A percentile compares a stretch with the other conserved stretches of the same genome.
Evolutionary conservation across 2,888 invertebrate species (phyloP).

Genomic region (Choristoneura rosaceana): DNA sequence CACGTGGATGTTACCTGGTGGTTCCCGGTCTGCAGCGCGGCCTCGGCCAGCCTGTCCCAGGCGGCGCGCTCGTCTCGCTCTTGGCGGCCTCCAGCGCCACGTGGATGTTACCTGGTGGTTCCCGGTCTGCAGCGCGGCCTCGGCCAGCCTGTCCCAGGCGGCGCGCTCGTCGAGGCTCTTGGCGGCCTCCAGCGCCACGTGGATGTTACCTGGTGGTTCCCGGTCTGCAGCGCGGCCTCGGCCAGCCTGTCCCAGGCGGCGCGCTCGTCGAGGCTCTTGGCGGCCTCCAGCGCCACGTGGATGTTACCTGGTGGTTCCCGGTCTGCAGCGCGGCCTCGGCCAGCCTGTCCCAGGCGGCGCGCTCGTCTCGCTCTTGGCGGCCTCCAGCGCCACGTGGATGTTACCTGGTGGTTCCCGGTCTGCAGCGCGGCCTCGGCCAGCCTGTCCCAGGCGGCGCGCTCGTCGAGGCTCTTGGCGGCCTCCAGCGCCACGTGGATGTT

Average conservation of each 20-base stretch:
- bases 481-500: conserved; percentile 99
- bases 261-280: conserved; percentile 96
- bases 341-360: conserved; percentile 97
- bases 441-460: conserved; percentile 97
- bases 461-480: conserved; percentile 97
- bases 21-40: conserved; percentile 99
- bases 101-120: too few relatives aligned
- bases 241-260: conserved; percentile 98
- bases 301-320: too few relatives aligned
- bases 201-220: too few relatives aligned
- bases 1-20: too few relatives aligned
- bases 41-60: conserved; percentile 98
- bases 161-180: conserved; percentile 96
- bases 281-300: conserved; percentile 98
- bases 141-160: conserved; percentile 98
- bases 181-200: conserved; percentile 98
- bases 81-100: conserved; percentile 98
- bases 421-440: conserved; percentile 98
- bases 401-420: conserved; percentile 99
- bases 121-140: conserved; percentile 98
- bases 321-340: conserved; percentile 98
- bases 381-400: conserved; percentile 98
- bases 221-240: conserved; percentile 98
- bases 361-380: conserved; percentile 98
- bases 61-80: conserved; percentile 97